phyloP scores from a whole-genome alignment of 2,888 invertebrate genomes.

The Pardosa pseudoannulata region DNA sequence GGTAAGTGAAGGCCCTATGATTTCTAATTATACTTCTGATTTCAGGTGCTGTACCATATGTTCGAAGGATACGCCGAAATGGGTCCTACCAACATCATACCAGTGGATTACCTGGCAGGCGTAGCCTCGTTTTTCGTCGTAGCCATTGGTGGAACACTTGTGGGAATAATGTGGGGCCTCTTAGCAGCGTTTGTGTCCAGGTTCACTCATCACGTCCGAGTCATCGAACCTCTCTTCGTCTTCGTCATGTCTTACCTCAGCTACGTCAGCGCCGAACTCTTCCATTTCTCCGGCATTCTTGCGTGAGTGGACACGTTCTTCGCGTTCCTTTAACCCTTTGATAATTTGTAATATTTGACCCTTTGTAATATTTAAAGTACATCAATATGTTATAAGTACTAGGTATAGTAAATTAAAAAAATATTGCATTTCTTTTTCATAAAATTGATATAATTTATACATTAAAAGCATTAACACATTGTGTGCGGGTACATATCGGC shows the following conservation, averaged over 20 bases:
- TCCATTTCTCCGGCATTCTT: conserved; percentile 98
- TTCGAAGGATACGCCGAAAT: conserved; percentile 95
- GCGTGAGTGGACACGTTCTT: conserved; percentile 88
- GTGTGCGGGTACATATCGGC: too few relatives aligned
- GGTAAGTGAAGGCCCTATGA: too few relatives aligned
- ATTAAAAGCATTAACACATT: too few relatives aligned
- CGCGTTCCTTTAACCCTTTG: too few relatives aligned
- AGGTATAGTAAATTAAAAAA: too few relatives aligned
- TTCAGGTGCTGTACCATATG: conserved; percentile 93
- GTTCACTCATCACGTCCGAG: conserved; percentile 95
- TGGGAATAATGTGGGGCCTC: conserved; percentile 95
- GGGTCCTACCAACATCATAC: conserved; percentile 84
- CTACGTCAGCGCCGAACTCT: conserved; percentile 97
- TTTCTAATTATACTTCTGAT: conserved; percentile 55
- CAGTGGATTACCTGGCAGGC: conserved; percentile 89
- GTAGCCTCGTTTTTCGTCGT: conserved; percentile 94
- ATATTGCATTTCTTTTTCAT: too few relatives aligned
- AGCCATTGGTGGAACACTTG: conserved; percentile 92
- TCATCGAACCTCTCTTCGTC: conserved; percentile 98
- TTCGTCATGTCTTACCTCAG: conserved; percentile 98
- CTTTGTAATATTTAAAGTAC: too few relatives aligned
- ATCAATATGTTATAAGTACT: too few relatives aligned
- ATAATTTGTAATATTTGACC: too few relatives aligned
- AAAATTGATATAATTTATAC: too few relatives aligned
- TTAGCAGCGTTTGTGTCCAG: conserved; percentile 94